Base-by-base conservation (phyloP, 1,140 invertebrate species). In the Portunus trituberculatus region DNA sequence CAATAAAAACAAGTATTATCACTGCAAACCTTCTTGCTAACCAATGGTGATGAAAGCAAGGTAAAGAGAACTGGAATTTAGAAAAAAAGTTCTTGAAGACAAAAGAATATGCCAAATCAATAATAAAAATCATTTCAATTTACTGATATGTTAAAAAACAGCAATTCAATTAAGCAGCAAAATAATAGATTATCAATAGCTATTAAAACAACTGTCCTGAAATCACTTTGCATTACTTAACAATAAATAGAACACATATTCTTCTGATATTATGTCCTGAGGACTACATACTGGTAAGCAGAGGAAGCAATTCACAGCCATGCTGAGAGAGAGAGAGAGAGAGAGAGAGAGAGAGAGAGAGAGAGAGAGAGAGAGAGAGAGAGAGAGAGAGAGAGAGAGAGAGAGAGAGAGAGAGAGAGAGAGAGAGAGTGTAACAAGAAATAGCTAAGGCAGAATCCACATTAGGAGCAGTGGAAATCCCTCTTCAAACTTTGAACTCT, bases 1-100 rank as follows among this genome's bases (percentile, higher is more conserved):
- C n/a, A 8, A 76, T 76, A 76, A 76, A 88, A 88, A 31, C 45
- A 91, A 92, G 32, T 29, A 92, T 92, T 32, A 92, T 39, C 20
- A 92, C 91, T 59, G 48, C 28, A 92, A 59, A 92, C 32, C 67
- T 76, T 76, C 25, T 76, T 25, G 67, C 67, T 20, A 76, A 76
- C 67, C 25, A 76, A 76, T 76, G 25, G n/a, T 76, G 67, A 76
- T 76, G 16, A 76, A 76, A n/a, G 20, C 67, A 76, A 76, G n/a
- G 52, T 59, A 12, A 59, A 59, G 52, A 59, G n/a, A 76, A n/a
- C 67, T 76, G 67, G 67, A 76, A 76, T n/a, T 76, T n/a, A 76
- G 67, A 76, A 76, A 76, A 76, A 76, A 76, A 59, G 10, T 12
- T 76, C 20, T 76, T 20, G 67, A 76, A 76, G 20, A 76, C 67